Base-by-base conservation (phyloP, 2,113 vertebrate species). In the Tachysurus vachellii region DNA sequence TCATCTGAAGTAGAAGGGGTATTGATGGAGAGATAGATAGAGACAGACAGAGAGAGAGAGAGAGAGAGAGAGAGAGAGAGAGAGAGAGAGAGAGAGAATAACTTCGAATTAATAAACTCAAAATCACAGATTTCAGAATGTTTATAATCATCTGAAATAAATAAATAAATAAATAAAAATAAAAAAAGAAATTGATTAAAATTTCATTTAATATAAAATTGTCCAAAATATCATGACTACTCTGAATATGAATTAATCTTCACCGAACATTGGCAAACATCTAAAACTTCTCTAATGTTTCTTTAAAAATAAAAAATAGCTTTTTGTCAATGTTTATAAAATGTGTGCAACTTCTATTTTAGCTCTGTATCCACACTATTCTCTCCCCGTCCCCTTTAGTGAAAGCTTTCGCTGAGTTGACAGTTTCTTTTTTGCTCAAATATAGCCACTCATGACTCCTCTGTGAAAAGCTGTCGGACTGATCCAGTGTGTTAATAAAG, bases 401-500 rank as follows among this genome's bases (percentile, higher is more conserved):
- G 28, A 88, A 80, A 82, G 82, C 88, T 84, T 89, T 83, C 50
- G 85, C 82, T 87, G 83, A 87, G 64, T 87, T 70, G 76, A 89
- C 88, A 82, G 57, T 82, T 47, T 86, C 62, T 83, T 71, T 90
- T 77, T 80, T 66, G 71, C 80, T 84, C 85, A 77, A 70, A 62
- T 87, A 70, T 75, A 88, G 42, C 71, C 82, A 87, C 59, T 88
- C 84, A 85, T 75, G 54, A 42, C 31, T 86, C 42, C 75, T 57
- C 76, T 19, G 16, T 88, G 87, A 80, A 77, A 73, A 85, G 71
- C 77, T 47, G 53, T 86, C 71, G 87, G 68, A 88, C 85, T 85
- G 79, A 88, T 53, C 82, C 59, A 84, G 76, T 84, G 84, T 86
- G 85, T 86, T 89, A 91, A 88, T 86, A 89, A 75, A 87, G 42